These are phyloP conservation scores for Stegodyphus mimosarum DNA, from an alignment of 1,140 invertebrate genomes.

Conservation along the genomic window DNA sequence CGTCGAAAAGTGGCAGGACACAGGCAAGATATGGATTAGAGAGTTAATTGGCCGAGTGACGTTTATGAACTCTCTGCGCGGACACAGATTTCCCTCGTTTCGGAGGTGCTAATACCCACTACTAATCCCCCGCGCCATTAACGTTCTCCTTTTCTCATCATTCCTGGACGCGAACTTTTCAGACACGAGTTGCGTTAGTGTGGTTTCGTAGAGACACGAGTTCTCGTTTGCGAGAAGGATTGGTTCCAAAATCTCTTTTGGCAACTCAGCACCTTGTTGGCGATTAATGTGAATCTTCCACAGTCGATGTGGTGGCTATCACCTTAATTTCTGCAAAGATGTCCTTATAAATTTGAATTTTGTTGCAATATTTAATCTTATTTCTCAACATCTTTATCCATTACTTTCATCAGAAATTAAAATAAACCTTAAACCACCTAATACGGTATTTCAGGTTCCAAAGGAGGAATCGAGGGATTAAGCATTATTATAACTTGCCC, in stretches of 20 bases:
- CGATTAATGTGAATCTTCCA: neutral
- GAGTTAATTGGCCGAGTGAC: slow-evolving; percentile 50
- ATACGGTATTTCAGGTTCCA: too few species aligned
- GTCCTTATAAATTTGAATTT: too few species aligned
- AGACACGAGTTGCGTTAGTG: slow-evolving; percentile 14
- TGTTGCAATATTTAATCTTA: too few species aligned
- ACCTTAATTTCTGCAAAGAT: too few species aligned
- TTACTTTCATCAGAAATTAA: too few species aligned
- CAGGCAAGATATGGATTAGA: slow-evolving; percentile 6
- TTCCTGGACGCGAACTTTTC: slow-evolving; percentile 10
- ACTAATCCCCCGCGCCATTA: slow-evolving; percentile 43
- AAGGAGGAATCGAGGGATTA: too few species aligned
- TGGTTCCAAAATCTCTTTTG: neutral
- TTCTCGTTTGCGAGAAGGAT: neutral
- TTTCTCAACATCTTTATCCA: too few species aligned
- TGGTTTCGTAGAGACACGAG: neutral
- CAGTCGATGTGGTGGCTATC: neutral
- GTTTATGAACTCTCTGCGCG: slow-evolving; percentile 39
- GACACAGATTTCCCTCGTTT: slow-evolving; percentile 19
- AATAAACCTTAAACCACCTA: too few species aligned
- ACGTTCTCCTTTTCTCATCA: slow-evolving; percentile 26
- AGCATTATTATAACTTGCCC: too few species aligned
- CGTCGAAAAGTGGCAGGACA: slow-evolving; percentile 11
- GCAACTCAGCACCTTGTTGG: neutral
- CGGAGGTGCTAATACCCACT: slow-evolving; percentile 28